Percentiles rank a stretch among this genome's conserved stretches.
Conservation (phyloP, 1,140 invertebrate species). For the Nautilus pompilius region DNA sequence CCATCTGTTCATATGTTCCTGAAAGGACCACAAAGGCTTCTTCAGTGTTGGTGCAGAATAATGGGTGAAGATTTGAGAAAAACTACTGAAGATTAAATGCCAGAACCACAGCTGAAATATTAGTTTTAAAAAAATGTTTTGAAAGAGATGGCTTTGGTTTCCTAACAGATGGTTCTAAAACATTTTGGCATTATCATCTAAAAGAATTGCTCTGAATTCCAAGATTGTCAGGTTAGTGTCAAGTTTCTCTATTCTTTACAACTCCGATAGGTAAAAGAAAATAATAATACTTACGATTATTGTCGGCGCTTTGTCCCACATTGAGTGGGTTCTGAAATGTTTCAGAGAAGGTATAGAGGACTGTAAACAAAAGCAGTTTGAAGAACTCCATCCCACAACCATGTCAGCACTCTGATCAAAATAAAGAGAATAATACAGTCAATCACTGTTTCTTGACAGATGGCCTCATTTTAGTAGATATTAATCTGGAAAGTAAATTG, state of each 20-base stretch:
- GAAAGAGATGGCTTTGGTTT: background rate
- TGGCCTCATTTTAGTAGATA: too few species aligned
- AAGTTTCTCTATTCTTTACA: background rate
- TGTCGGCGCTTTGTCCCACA: background rate
- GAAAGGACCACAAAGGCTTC: too few species aligned
- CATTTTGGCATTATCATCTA: background rate
- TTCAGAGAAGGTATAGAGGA: background rate
- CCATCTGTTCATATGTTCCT: too few species aligned
- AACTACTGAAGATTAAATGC: too few species aligned
- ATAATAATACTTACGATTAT: background rate
- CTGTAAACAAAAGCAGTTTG: constrained; percentile 2
- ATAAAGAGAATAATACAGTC: background rate
- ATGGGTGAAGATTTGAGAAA: too few species aligned
- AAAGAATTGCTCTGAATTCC: background rate
- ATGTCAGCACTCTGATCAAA: background rate
- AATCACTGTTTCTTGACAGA: too few species aligned
- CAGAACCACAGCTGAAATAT: too few species aligned
- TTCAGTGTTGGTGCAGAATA: too few species aligned
- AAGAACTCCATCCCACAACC: constrained; percentile 1
- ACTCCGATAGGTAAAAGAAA: background rate
- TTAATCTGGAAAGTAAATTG: too few species aligned
- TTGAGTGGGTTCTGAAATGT: background rate
- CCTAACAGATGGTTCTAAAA: background rate
- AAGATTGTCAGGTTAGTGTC: background rate
- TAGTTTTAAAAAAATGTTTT: too few species aligned